Percentiles rank a stretch among this genome's conserved stretches.
Conservation (phyloP, 2,888 invertebrate species). For the Drosophila imparisetae region DNA sequence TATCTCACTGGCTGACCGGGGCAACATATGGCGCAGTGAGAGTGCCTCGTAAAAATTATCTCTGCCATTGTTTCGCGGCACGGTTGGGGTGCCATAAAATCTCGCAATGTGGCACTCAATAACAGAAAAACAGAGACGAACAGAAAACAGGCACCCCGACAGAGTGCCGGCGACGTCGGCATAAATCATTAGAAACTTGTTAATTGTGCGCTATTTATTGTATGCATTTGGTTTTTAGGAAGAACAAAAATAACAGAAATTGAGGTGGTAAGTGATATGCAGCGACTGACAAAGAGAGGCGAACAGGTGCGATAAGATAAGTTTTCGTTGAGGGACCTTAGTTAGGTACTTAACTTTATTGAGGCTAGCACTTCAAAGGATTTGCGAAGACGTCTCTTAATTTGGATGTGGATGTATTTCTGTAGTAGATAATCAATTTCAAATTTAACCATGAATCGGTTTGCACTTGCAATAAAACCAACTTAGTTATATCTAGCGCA, state of each 20-base stretch:
- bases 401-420: background rate
- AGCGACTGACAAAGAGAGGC: constrained; percentile 23
- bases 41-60: constrained; percentile 76
- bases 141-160: constrained; percentile 32
- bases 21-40: constrained; percentile 64
- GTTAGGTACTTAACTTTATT: background rate
- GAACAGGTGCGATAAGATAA: constrained; percentile 63
- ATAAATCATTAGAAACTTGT: constrained; percentile 78
- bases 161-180: constrained; percentile 53
- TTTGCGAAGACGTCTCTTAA: background rate
- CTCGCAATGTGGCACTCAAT: constrained; percentile 44
- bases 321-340: background rate
- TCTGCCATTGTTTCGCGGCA: constrained; percentile 66
- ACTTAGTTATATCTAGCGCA: background rate
- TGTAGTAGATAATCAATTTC: background rate
- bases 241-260: constrained; percentile 27
- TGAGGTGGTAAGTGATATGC: constrained; percentile 73
- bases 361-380: background rate
- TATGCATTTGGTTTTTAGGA: constrained; percentile 67
- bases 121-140: constrained; percentile 13
- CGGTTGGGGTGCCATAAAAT: constrained; percentile 75
- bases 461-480: background rate
- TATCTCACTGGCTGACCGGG: constrained; percentile 11
- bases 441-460: background rate
- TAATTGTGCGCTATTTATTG: constrained; percentile 77